Percentiles rank a stretch among this genome's conserved stretches.
Evolutionary conservation across 2,113 vertebrate genomes (phyloP).

Genomic region (Gambusia affinis): DNA sequence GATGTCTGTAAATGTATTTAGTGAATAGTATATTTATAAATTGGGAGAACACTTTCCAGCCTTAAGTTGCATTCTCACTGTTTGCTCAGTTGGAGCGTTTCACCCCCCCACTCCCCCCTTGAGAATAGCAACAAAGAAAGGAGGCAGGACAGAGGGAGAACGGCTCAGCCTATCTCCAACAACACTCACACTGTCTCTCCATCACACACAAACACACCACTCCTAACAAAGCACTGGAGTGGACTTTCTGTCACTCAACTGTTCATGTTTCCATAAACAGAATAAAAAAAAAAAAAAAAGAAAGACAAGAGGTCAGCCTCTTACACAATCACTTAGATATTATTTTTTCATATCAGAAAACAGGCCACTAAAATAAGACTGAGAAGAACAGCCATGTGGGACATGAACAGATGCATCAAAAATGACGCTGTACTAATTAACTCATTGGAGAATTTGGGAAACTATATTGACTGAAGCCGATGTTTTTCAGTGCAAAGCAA

Average conservation of each 20-base stretch:
- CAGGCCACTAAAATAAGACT: slow-evolving; percentile 39
- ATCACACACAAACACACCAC: slow-evolving; percentile 60
- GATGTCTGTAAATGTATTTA: background rate
- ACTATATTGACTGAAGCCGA: slow-evolving; percentile 39
- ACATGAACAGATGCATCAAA: slow-evolving; percentile 55
- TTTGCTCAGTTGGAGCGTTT: slow-evolving; percentile 74
- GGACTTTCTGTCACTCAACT: slow-evolving; percentile 56
- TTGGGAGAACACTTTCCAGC: slow-evolving; percentile 62
- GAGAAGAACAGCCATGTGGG: slow-evolving; percentile 41
- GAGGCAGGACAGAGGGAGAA: slow-evolving; percentile 67
- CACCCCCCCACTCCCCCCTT: slow-evolving; percentile 57
- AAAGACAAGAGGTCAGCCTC: slow-evolving; percentile 16
- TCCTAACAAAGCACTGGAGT: slow-evolving; percentile 50
- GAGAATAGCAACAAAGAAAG: slow-evolving; percentile 78
- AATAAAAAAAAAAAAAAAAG: background rate
- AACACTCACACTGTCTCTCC: slow-evolving; percentile 75
- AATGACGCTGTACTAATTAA: slow-evolving; percentile 58
- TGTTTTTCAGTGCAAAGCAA: slow-evolving; percentile 51
- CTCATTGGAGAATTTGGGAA: slow-evolving; percentile 55
- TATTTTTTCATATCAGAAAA: slow-evolving; percentile 20
- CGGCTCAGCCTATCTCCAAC: slow-evolving; percentile 76
- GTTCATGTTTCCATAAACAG: slow-evolving; percentile 47
- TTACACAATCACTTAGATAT: slow-evolving; percentile 53
- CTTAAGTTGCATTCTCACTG: slow-evolving; percentile 74
- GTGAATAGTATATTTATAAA: slow-evolving; percentile 33